Percentiles rank a stretch among this genome's conserved stretches.
Evolutionary conservation across 2,888 invertebrate genomes (phyloP).

Genomic region (Caenorhabditis sulstoni): DNA sequence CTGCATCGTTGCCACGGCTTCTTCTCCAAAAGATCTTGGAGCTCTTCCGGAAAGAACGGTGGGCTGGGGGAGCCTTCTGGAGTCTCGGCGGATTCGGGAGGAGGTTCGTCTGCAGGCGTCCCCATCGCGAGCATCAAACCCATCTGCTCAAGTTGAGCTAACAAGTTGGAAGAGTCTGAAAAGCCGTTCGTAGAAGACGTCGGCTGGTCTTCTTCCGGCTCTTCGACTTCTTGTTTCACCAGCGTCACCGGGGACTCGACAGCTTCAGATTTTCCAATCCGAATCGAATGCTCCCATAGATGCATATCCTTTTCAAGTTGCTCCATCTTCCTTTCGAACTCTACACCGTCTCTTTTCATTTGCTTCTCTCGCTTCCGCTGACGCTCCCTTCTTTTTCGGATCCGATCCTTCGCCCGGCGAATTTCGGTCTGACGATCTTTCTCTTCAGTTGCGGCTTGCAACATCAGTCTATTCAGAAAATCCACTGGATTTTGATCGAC

Average conservation of each 20-base stretch:
- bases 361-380: slow-evolving; percentile 32
- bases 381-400: slow-evolving; percentile 38
- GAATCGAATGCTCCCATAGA: background rate
- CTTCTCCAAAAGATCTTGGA: slow-evolving; percentile 6
- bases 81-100: background rate
- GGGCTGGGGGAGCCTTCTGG: background rate
- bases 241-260: background rate
- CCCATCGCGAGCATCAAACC: slow-evolving; percentile 4
- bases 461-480: slow-evolving; percentile 2
- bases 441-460: slow-evolving; percentile 18
- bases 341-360: slow-evolving; percentile 6
- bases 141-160: slow-evolving; percentile 30
- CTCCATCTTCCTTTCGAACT: slow-evolving; percentile 1
- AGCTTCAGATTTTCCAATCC: background rate
- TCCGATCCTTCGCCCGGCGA: slow-evolving; percentile 42
- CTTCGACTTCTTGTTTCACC: slow-evolving; percentile 5
- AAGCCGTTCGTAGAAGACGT: background rate
- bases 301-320: slow-evolving; percentile 10
- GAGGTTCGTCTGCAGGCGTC: background rate
- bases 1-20: slow-evolving; percentile 32
- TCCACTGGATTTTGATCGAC: background rate
- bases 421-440: slow-evolving; percentile 29
- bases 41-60: background rate
- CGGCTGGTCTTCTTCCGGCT: background rate
- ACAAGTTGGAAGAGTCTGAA: slow-evolving; percentile 8